These are phyloP conservation scores for Brenthis ino DNA, from an alignment of 2,888 invertebrate species.

Conservation along the genomic window DNA sequence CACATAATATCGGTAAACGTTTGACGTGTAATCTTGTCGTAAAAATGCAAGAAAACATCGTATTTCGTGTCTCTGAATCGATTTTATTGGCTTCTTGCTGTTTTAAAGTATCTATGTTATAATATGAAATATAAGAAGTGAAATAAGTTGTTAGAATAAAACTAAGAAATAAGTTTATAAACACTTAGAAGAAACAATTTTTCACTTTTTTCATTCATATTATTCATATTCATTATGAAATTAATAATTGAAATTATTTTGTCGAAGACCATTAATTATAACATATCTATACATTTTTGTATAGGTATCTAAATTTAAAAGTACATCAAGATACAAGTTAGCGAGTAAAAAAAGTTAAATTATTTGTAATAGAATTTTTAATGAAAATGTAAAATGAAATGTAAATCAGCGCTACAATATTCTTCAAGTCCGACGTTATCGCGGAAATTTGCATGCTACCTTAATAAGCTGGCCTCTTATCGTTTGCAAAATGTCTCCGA, in stretches of 20 bases:
- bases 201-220: no score
- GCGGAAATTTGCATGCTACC: slow-evolving; percentile 40
- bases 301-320: not conserved
- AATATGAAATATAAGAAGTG: not conserved
- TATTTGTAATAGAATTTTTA: slow-evolving; percentile 37
- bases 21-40: slow-evolving; percentile 64
- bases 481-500: slow-evolving; percentile 32
- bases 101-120: not conserved
- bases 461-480: slow-evolving; percentile 40
- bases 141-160: no score
- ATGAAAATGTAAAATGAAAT: slow-evolving; percentile 42
- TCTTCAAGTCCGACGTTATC: slow-evolving; percentile 37
- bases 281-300: not conserved
- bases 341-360: slow-evolving; percentile 26
- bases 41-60: slow-evolving; percentile 44
- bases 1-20: slow-evolving; percentile 72
- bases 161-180: no score
- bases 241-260: no score
- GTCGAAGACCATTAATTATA: no score
- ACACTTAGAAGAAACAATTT: no score
- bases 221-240: no score
- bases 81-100: slow-evolving; percentile 34
- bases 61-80: slow-evolving; percentile 39
- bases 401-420: slow-evolving; percentile 39
- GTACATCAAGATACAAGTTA: slow-evolving; percentile 7